Evolutionary conservation across 2,888 invertebrate species (phyloP).

Genomic region (Tuta absoluta): DNA sequence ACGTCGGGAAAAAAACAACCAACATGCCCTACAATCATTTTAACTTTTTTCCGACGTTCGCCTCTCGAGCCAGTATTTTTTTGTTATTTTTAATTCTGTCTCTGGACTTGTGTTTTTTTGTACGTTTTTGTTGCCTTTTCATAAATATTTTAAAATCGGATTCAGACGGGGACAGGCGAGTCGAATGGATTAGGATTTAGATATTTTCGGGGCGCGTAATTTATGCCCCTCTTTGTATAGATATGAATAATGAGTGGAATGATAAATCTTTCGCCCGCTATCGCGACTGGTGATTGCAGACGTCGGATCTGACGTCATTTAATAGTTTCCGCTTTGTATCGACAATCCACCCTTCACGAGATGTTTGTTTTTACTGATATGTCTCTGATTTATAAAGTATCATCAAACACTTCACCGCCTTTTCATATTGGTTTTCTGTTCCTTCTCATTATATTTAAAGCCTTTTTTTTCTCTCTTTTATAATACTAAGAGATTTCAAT

Average conservation of each 20-base stretch:
- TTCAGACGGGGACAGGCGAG: conserved; percentile 76
- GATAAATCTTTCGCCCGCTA: conserved; percentile 61
- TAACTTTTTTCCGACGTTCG: conserved; percentile 76
- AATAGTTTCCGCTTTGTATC: conserved; percentile 52
- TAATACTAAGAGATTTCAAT: background rate
- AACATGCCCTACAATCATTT: conserved; percentile 77
- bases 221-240: conserved; percentile 77
- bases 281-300: conserved; percentile 47
- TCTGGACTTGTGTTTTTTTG: conserved; percentile 63
- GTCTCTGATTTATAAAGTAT: conserved; percentile 5
- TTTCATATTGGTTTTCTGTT: background rate
- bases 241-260: conserved; percentile 75
- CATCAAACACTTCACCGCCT: background rate
- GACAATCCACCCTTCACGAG: conserved; percentile 15
- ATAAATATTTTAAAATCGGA: conserved; percentile 81
- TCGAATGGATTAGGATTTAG: conserved; percentile 80
- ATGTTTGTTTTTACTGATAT: conserved; percentile 26
- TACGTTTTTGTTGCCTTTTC: conserved; percentile 70
- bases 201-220: conserved; percentile 78
- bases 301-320: conserved; percentile 44
- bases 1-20: conserved; percentile 61
- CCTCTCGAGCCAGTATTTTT: conserved; percentile 66
- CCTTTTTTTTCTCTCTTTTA: background rate
- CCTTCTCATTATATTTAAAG: background rate
- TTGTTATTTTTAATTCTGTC: conserved; percentile 75